phyloP scores from a whole-genome alignment of 1,140 invertebrate species.

The Hestina assimilis region DNA sequence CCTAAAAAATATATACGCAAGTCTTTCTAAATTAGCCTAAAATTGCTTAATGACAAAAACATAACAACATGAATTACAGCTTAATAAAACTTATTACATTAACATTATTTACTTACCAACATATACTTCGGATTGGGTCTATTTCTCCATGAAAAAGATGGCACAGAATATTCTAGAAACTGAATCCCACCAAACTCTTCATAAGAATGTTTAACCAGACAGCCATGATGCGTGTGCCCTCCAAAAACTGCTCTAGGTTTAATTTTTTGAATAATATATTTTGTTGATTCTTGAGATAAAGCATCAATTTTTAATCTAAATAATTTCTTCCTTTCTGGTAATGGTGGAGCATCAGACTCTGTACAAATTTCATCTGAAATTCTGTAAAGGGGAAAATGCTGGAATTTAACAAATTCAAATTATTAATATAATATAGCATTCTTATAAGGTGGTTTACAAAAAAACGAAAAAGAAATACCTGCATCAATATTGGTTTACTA shows the following conservation, averaged over 20 bases:
- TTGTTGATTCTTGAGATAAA: conserved; percentile 89
- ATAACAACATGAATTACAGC: no score
- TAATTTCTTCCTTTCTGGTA: conserved; percentile 78
- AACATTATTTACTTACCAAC: conserved; percentile 80
- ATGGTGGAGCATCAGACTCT: conserved; percentile 89
- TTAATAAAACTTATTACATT: neutral
- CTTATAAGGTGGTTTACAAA: no score
- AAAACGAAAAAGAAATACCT: conserved; percentile 46
- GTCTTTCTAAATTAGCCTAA: no score
- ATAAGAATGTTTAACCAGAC: conserved; percentile 77
- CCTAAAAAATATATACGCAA: no score
- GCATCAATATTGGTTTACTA: conserved; percentile 55
- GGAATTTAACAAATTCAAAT: conserved; percentile 33
- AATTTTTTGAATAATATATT: conserved; percentile 84
- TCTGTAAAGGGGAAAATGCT: conserved; percentile 97
- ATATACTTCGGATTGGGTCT: conserved; percentile 94
- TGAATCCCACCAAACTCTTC: conserved; percentile 46
- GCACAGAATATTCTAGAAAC: conserved; percentile 86
- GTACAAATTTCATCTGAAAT: conserved; percentile 90
- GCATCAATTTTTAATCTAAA: conserved; percentile 93
- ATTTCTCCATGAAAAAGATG: conserved; percentile 98
- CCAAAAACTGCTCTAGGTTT: conserved; percentile 90
- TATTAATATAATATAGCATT: neutral
- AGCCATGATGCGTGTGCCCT: conserved; percentile 96
- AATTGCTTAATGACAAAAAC: no score